Percentiles rank a stretch among this genome's conserved stretches.
These are phyloP conservation scores for Podotricha telesiphe DNA, from an alignment of 2,888 invertebrate genomes.

Conservation along the genomic window DNA sequence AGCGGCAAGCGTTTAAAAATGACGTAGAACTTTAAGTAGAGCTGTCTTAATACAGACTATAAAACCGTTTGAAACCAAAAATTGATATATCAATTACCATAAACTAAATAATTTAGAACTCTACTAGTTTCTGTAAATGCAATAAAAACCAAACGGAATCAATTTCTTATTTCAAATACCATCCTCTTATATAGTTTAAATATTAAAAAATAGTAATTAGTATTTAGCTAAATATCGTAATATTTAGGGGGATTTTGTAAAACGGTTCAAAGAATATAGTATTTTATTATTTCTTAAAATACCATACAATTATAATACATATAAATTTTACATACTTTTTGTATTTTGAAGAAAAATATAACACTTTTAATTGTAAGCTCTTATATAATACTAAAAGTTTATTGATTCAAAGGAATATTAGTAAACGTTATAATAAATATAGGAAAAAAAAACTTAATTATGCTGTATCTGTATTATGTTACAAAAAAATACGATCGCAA, in stretches of 20 bases:
- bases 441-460: no score
- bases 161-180: no score
- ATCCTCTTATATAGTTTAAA: background rate
- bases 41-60: background rate
- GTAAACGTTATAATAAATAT: no score
- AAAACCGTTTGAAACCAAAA: background rate
- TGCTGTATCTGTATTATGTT: no score
- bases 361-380: background rate
- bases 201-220: background rate
- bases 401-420: background rate
- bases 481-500: background rate
- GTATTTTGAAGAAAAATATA: background rate
- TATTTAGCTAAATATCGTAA: background rate
- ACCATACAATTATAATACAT: background rate
- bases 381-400: background rate
- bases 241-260: background rate
- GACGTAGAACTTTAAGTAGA: background rate
- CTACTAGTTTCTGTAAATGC: background rate
- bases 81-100: no score
- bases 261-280: background rate
- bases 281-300: background rate
- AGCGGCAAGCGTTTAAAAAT: background rate
- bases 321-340: background rate
- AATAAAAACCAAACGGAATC: background rate
- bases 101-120: no score